Evolutionary conservation across 2,888 invertebrate species (phyloP).

Genomic region (Myopa tessellatipennis): DNA sequence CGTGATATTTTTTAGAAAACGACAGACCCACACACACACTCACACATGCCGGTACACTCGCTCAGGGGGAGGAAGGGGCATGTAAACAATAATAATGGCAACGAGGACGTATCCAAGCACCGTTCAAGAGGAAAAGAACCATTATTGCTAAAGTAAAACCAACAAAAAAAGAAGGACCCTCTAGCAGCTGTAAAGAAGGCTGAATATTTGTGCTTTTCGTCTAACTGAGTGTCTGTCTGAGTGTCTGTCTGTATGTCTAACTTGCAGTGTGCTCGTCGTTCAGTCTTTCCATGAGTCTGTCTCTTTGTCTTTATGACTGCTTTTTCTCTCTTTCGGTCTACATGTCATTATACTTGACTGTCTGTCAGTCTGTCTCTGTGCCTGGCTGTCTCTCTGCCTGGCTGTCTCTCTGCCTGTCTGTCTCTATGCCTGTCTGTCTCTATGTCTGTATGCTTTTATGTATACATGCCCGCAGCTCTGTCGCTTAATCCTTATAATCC

Average conservation of each 20-base stretch:
- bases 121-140: background rate
- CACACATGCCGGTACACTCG: background rate
- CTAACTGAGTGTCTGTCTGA: background rate
- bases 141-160: background rate
- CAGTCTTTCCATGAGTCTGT: too few species aligned
- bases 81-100: background rate
- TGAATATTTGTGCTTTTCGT: background rate
- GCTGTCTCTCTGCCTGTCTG: background rate
- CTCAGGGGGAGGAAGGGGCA: too few species aligned
- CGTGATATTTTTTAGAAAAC: slow-evolving; percentile 44
- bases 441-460: background rate
- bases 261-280: background rate
- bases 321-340: background rate
- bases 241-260: background rate
- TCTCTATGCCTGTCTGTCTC: background rate
- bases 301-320: background rate
- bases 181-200: background rate
- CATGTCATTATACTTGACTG: background rate
- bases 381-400: background rate
- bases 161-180: background rate
- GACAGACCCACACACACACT: slow-evolving; percentile 22
- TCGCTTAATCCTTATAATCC: slow-evolving; percentile 32
- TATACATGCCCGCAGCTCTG: slow-evolving; percentile 1
- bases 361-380: background rate
- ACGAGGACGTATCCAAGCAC: background rate